phyloP scores from a whole-genome alignment of 2,113 vertebrate genomes.

The Colossoma macropomum region DNA sequence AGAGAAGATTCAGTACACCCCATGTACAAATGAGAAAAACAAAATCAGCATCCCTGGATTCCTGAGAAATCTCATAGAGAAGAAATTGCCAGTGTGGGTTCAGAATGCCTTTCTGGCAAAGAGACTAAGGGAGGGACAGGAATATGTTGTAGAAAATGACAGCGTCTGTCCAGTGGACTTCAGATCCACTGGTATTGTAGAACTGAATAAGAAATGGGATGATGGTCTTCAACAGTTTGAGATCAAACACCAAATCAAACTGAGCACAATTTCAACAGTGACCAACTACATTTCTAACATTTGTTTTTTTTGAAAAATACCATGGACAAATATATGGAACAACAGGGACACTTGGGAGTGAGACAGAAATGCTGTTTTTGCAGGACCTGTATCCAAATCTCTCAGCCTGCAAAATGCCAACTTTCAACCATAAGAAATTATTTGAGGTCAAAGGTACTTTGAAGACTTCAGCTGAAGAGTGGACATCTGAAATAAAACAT shows the following conservation, averaged over 20 bases:
- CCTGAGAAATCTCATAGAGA: conserved; percentile 30
- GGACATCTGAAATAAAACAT: conserved; percentile 41
- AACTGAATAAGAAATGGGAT: conserved; percentile 56
- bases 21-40: conserved; percentile 3
- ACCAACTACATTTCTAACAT: conserved; percentile 53
- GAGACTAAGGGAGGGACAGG: conserved; percentile 17
- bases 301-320: conserved; percentile 48
- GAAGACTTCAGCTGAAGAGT: conserved; percentile 12
- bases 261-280: conserved; percentile 38
- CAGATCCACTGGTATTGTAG: conserved; percentile 54
- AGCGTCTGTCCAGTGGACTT: conserved; percentile 54
- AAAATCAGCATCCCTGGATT: conserved; percentile 48
- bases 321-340: conserved; percentile 42
- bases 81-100: conserved; percentile 30
- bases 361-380: conserved; percentile 45
- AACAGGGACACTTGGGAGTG: conserved; percentile 55
- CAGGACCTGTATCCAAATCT: conserved; percentile 42
- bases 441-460: conserved; percentile 49
- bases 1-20: conserved; percentile 31
- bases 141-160: conserved; percentile 49
- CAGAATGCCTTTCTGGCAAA: conserved; percentile 56
- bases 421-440: conserved; percentile 50
- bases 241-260: conserved; percentile 50
- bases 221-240: conserved; percentile 62
- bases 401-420: conserved; percentile 34